Conservation (phyloP, 2,113 vertebrate genomes). For the Oncorhynchus nerka region DNA sequence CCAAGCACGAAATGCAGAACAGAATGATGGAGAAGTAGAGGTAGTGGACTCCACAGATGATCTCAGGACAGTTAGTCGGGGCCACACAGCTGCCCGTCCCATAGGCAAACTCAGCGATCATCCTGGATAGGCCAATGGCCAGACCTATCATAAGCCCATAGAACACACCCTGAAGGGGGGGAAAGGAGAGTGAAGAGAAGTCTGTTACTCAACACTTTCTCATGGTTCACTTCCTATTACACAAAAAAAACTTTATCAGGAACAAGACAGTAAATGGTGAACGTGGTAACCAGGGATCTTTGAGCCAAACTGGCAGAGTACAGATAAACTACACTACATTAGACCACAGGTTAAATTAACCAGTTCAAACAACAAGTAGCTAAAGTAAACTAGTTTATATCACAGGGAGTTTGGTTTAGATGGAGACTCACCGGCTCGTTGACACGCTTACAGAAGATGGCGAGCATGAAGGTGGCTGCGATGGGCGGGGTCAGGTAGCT, state of each 20-base stretch:
- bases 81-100: slow-evolving; percentile 84
- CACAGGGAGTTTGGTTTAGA: too few species aligned
- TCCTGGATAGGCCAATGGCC: slow-evolving; percentile 77
- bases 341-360: background rate
- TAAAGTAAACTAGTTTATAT: too few species aligned
- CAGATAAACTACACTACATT: background rate
- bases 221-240: too few species aligned
- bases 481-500: slow-evolving; percentile 93
- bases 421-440: slow-evolving; percentile 81
- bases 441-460: slow-evolving; percentile 88
- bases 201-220: too few species aligned
- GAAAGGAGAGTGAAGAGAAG: too few species aligned
- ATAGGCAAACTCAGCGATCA: slow-evolving; percentile 88
- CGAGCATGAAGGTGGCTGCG: slow-evolving; percentile 87
- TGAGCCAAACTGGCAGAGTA: background rate
- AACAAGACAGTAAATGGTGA: background rate
- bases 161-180: slow-evolving; percentile 85
- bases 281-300: background rate
- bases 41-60: slow-evolving; percentile 95
- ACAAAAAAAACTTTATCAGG: background rate
- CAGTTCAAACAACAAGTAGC: too few species aligned
- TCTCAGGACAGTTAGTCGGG: slow-evolving; percentile 83
- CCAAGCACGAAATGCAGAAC: slow-evolving; percentile 65
- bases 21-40: slow-evolving; percentile 93
- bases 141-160: slow-evolving; percentile 85